Percentiles rank a stretch among this genome's conserved stretches.
These are phyloP conservation scores for Bilobella aurantiaca DNA, from an alignment of 1,140 invertebrate species.

Conservation along the genomic window DNA sequence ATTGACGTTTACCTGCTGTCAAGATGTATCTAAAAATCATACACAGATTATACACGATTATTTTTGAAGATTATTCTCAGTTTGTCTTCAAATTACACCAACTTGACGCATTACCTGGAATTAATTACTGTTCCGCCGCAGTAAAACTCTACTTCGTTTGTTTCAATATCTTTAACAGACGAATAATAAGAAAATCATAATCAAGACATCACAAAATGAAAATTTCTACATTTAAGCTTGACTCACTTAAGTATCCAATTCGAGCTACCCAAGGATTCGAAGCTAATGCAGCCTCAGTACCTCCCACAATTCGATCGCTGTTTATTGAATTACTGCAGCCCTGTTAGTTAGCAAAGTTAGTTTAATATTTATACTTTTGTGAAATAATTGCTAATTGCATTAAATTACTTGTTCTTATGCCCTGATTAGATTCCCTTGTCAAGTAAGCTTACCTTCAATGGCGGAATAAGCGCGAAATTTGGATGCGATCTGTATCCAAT, in stretches of 20 bases:
- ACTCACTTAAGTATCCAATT: constrained; percentile 30
- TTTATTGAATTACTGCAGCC: constrained; percentile 17
- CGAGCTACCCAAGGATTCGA: constrained; percentile 27
- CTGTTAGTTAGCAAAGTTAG: neutral
- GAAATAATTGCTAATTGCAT: no score
- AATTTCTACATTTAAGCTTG: neutral
- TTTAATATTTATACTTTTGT: no score
- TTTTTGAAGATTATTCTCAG: neutral
- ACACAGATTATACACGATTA: neutral
- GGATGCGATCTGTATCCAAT: constrained; percentile 10
- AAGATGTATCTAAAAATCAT: constrained; percentile 17
- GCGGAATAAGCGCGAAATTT: constrained; percentile 23
- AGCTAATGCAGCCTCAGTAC: constrained; percentile 18
- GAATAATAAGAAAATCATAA: no score
- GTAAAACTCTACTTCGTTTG: constrained; percentile 24
- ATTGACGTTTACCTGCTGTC: constrained; percentile 14
- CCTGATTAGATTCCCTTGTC: neutral
- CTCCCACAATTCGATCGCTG: constrained; percentile 23
- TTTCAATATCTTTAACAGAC: constrained; percentile 19
- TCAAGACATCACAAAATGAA: constrained; percentile 5
- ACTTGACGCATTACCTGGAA: no score
- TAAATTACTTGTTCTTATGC: neutral
- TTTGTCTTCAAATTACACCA: no score
- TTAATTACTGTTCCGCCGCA: constrained; percentile 25
- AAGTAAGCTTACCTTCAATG: constrained; percentile 8